Evolutionary conservation across 2,888 invertebrate genomes (phyloP), one percentile per base, ranked within the genome.

Genomic region (Clunio marinus): DNA sequence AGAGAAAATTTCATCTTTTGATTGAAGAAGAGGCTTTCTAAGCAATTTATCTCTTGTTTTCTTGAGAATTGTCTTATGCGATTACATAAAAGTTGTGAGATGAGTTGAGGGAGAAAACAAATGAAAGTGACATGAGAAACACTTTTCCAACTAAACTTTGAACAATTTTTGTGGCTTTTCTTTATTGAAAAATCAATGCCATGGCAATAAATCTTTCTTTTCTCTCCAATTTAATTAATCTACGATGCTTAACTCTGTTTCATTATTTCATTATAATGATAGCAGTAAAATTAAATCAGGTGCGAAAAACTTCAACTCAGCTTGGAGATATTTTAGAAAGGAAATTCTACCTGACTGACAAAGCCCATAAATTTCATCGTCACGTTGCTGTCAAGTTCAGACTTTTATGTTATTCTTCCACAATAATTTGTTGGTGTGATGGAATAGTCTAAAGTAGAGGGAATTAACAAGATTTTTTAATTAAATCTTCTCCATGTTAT

Each of bases 111-210:
- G n/a, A 8, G 51, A 51, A 22, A 51, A 22, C 51, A 22, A 32
- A 22, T 22, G 51, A 2, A 51, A 4, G 51, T 17, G 2, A n/a
- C 51, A 51, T n/a, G n/a, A 22, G 13, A 51, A 51, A 51, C 51
- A 51, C 45, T 51, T 51, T 51, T 51, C 51, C 20, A 51, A 7
- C 51, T 51, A 8, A 51, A 51, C 22, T 22, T 51, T n/a, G 22
- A 51, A 22, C 51, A 51, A n/a, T 51, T 51, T 22, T 51, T 51
- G 51, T 51, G 51, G 51, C 51, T 51, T 51, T 32, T 13, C 7
- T 13, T 2, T 8, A 22, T 20, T 51, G 51, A 51, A 51, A 51
- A 51, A 51, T 51, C 51, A 22, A 51, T 51, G 4, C 20, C 22
- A 8, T 3, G 20, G 8, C 51, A 8, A 51, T 51, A 51, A 51